Base-by-base conservation (phyloP, 2,113 vertebrate species). In the Castor canadensis region DNA sequence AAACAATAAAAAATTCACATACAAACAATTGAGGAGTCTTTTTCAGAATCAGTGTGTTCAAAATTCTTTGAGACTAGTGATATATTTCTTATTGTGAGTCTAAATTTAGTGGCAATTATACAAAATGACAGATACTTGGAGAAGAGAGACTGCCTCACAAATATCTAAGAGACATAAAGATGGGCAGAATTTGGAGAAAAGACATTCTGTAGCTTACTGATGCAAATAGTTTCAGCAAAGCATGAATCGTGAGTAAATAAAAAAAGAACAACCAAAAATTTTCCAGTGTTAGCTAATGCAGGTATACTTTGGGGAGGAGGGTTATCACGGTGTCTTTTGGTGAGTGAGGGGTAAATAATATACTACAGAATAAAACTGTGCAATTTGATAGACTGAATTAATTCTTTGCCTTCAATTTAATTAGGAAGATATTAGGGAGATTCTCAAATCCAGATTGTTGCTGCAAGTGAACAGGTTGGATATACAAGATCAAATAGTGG, bases 401-500 rank as follows among this genome's bases (percentile, higher is more conserved):
- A 95, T 81, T 56, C 16, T 81, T 66, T 72, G 19, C 49, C 15
- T 69, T 93, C 58, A 32, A 91, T 80, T 91, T 95, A 80, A 97
- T 93, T 91, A 89, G 54, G 52, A 83, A 80, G 67, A 72, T 60
- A 62, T 76, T 62, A 83, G 17, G 28, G 54, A 93, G 32, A 93
- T n/a, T 94, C 62, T 45, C 24, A 40, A 47, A 80, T 43, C 76
- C 85, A 95, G 81, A 90, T 94, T 96, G 77, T 75, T 82, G 45
- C n/a, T 75, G 92, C 56, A 90, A 95, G 89, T 24, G 47, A 96
- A 62, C 92, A 95, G 89, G 22, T 93, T 96, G 80, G 60, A 66
- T 85, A 89, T 67, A 87, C 66, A 75, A 93, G 92, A 96, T 95
- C 92, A 96, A 97, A 95, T 35, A 93, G 81, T 88, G 35, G 90